Percentiles rank a stretch among this genome's conserved stretches.
Conservation (phyloP, 2,113 vertebrate genomes). For the Dissostichus mawsoni region DNA sequence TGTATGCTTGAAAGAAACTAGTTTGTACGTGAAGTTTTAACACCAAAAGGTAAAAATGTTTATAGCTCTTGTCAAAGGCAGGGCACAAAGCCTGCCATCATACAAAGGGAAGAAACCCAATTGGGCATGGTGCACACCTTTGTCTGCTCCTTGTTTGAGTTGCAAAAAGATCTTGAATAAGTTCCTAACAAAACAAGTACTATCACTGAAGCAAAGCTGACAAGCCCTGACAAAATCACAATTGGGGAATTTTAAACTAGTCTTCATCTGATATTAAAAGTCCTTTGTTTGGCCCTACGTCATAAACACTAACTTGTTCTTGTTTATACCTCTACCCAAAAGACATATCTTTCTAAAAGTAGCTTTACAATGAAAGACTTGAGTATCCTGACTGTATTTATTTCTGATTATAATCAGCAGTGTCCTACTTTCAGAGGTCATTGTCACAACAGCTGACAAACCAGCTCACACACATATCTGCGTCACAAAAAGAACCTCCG, state of each 20-base stretch:
- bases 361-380: neutral
- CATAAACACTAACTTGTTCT: too few relatives aligned
- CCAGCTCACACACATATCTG: slow-evolving; percentile 30
- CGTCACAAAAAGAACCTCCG: slow-evolving; percentile 43
- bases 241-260: neutral
- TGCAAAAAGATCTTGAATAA: slow-evolving; percentile 4
- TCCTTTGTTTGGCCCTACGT: neutral
- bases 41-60: neutral
- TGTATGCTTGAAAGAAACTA: neutral
- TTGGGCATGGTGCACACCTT: neutral
- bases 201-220: neutral
- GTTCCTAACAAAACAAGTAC: neutral
- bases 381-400: neutral
- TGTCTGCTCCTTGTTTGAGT: neutral
- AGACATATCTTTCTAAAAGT: neutral
- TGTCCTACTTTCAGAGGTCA: slow-evolving; percentile 6
- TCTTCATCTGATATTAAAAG: neutral
- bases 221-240: slow-evolving; percentile 27
- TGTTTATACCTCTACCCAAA: neutral
- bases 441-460: slow-evolving; percentile 11
- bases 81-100: neutral
- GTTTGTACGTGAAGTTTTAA: too few relatives aligned
- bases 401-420: slow-evolving; percentile 30
- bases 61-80: neutral
- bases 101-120: neutral